phyloP scores from a whole-genome alignment of 2,797 vertebrate species.

The Anguilla marmorata region DNA sequence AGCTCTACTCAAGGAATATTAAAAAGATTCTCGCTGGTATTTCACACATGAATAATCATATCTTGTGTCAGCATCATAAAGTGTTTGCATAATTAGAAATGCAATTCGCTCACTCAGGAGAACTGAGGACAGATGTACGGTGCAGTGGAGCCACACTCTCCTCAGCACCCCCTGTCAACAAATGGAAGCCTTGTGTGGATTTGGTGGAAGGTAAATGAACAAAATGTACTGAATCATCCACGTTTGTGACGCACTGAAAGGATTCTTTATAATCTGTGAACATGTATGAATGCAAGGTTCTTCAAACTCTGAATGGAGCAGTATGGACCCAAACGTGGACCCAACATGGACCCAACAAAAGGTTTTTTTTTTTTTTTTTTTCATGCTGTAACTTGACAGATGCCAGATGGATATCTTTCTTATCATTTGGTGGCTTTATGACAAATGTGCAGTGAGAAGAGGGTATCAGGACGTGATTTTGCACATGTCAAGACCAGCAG shows the following conservation, averaged over 20 bases:
- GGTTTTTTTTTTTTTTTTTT: neutral
- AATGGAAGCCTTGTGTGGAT: constrained; percentile 3
- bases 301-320: neutral
- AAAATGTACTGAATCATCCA: neutral
- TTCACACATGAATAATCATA: constrained; percentile 14
- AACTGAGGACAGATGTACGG: neutral
- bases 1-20: neutral
- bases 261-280: neutral
- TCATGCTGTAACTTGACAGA: neutral
- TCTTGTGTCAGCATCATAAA: neutral
- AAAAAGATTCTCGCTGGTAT: constrained; percentile 3
- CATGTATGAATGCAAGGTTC: neutral
- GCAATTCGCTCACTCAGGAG: neutral
- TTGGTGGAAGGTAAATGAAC: constrained; percentile 33
- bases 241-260: neutral
- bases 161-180: neutral
- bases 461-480: neutral
- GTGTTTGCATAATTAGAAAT: constrained; percentile 14
- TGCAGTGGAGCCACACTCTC: neutral
- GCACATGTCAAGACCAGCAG: neutral
- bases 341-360: no score
- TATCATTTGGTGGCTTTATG: neutral
- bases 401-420: neutral
- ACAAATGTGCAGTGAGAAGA: neutral
- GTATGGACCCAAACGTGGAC: neutral